These are phyloP conservation scores for Lasioglossum morio DNA, from an alignment of 2,888 invertebrate genomes.

Conservation along the genomic window DNA sequence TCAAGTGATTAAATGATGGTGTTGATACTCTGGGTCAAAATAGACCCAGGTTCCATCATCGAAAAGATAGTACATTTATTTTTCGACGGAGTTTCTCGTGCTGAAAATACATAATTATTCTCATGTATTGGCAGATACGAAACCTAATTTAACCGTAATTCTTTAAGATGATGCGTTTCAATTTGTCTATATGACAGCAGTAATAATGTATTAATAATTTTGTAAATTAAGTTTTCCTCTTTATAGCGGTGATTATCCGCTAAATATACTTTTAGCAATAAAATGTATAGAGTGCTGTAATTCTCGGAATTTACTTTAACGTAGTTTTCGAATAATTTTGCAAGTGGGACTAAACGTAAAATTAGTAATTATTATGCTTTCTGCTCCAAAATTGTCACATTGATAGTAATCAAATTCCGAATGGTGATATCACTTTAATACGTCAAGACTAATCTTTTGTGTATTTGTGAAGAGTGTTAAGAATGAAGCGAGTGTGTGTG, in stretches of 20 bases:
- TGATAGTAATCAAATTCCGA: neutral
- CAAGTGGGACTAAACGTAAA: neutral
- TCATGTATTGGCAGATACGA: neutral
- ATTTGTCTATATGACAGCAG: neutral
- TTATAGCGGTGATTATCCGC: neutral
- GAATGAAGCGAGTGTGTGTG: conserved; percentile 1
- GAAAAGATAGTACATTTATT: neutral
- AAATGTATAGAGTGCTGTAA: neutral
- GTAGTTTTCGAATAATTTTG: neutral
- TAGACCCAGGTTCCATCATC: neutral
- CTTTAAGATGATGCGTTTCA: neutral
- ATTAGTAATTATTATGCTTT: neutral
- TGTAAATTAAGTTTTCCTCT: neutral
- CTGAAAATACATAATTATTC: neutral
- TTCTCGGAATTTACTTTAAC: neutral
- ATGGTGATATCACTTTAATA: neutral
- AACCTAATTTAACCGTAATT: neutral
- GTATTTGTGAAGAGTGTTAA: conserved; percentile 15
- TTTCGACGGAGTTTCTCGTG: neutral
- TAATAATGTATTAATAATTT: neutral
- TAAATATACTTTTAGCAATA: neutral
- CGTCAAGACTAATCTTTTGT: neutral
- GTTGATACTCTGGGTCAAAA: neutral
- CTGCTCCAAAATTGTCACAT: neutral
- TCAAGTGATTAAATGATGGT: neutral